phyloP scores from a whole-genome alignment of 2,888 invertebrate genomes.

The Xestobium rufovillosum region DNA sequence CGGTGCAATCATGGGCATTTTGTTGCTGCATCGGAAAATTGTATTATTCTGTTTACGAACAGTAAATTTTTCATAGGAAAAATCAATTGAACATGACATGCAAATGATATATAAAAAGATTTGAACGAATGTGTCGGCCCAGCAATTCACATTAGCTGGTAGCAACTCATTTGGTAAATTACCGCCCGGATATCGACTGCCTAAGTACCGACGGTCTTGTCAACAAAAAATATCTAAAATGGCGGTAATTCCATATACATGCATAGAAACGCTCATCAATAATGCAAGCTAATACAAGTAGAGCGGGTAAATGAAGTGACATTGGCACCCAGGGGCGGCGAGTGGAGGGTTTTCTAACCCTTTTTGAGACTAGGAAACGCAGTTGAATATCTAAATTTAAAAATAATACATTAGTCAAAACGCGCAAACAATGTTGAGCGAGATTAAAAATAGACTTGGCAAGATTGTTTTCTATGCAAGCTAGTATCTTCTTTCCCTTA shows the following conservation, averaged over 20 bases:
- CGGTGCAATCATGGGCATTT: no score
- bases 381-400: no score
- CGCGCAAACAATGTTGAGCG: slow-evolving; percentile 38
- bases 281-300: slow-evolving; percentile 32
- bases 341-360: no score
- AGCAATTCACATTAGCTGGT: slow-evolving; percentile 21
- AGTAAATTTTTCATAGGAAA: slow-evolving; percentile 31
- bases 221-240: slow-evolving; percentile 34
- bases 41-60: no score
- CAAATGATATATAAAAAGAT: slow-evolving; percentile 33
- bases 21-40: no score
- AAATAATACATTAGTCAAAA: slow-evolving; percentile 38
- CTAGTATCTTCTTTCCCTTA: slow-evolving; percentile 12
- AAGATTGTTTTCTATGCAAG: slow-evolving; percentile 16
- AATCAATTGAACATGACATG: slow-evolving; percentile 35
- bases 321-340: no score
- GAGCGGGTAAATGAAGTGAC: slow-evolving; percentile 21
- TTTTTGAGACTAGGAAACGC: no score
- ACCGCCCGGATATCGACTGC: slow-evolving; percentile 30
- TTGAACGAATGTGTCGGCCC: slow-evolving; percentile 20
- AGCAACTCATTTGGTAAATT: slow-evolving; percentile 30
- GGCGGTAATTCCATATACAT: slow-evolving; percentile 33
- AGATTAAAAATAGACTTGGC: slow-evolving; percentile 40
- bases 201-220: slow-evolving; percentile 24
- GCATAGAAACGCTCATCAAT: slow-evolving; percentile 35